Conservation (phyloP, 2,113 vertebrate species). For the Cathartes aura region DNA sequence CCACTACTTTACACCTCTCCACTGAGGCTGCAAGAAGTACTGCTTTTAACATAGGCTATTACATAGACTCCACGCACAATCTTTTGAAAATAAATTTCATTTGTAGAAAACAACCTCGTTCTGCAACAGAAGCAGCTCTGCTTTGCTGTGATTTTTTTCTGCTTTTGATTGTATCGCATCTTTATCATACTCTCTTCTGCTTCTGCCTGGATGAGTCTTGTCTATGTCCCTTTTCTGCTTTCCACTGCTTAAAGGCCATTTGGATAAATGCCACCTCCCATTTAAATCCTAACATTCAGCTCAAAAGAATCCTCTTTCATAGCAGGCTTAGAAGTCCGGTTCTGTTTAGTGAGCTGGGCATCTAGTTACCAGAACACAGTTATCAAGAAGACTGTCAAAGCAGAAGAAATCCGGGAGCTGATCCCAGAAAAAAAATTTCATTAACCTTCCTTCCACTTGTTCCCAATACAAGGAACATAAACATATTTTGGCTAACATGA, state of each 20-base stretch:
- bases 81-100: neutral
- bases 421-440: constrained; percentile 11
- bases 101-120: neutral
- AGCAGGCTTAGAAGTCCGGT: neutral
- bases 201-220: neutral
- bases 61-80: neutral
- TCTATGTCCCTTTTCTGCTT: neutral
- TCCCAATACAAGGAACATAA: neutral
- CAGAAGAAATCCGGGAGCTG: constrained; percentile 17
- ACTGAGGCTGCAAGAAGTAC: neutral
- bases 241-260: neutral
- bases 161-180: neutral
- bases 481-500: neutral
- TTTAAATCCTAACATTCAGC: neutral
- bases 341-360: neutral
- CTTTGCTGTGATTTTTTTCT: neutral
- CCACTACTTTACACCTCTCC: neutral
- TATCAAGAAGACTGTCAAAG: neutral
- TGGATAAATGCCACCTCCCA: neutral
- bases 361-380: constrained; percentile 6
- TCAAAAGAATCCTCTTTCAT: neutral
- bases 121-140: neutral
- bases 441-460: neutral
- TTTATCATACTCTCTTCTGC: neutral
- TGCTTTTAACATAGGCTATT: neutral